Evolutionary conservation across 2,113 vertebrate species (phyloP), one percentile per base, ranked within the genome.

Genomic region (Paralichthys olivaceus): DNA sequence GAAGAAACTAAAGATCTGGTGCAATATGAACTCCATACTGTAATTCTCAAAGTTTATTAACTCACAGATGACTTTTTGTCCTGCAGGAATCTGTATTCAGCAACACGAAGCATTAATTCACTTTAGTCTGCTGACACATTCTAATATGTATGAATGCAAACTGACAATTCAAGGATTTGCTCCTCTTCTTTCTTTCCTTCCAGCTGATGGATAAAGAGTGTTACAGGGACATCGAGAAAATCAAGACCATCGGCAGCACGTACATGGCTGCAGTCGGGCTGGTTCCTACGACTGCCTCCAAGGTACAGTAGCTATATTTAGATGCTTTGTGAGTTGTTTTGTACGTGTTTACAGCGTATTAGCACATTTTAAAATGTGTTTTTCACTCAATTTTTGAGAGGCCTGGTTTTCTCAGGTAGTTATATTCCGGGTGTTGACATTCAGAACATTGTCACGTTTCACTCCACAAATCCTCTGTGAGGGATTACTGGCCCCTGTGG

Each of bases 201-300:
- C 75, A 99, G 98, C 95, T 99, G 89, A 96, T 99, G 98, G 98
- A 98, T 77, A 99, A 97, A 92, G 98, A 99, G 81, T 97, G 94
- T 88, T 99, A 98, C 93, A 96, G 94, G 88, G 97, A 99, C 62
- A 97, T 99, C 72, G 98, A 99, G 94, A 99, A 99, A 91, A 99
- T 99, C 91, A 99, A 99, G 94, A 99, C 98, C 67, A 99, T 99
- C 40, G 98, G 98, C 79, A 99, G 98, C 83, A 99, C 98, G 2
- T 99, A 99, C 85, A 99, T 99, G 98, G 97, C 97, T 71, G 98
- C 98, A 2, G 97, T 98, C 66, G 98, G 98, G 81, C 95, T 99
- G 15, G 97, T 97, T 69, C 98, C 98, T 83, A 96, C 96, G n/a
- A 94, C 95, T 0, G 95, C 93, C 81, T 95, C 95, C 80, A 96